phyloP scores from a whole-genome alignment of 2,888 invertebrate genomes.

The Eilema sororculum region DNA sequence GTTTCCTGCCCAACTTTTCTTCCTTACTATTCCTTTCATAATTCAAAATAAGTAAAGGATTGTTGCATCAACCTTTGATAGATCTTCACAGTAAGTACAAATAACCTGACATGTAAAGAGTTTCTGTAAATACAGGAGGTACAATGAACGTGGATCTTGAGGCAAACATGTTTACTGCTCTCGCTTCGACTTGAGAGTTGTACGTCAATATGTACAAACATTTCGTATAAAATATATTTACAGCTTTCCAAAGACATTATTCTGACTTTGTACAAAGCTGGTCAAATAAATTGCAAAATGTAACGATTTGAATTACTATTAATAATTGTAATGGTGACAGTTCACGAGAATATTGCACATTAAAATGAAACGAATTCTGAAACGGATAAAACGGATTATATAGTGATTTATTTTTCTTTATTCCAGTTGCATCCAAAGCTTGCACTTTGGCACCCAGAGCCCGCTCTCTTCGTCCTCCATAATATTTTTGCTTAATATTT shows the following conservation, averaged over 20 bases:
- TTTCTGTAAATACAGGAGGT: conserved; percentile 13
- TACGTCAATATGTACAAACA: not conserved
- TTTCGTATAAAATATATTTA: not conserved
- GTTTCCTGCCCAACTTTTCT: not conserved
- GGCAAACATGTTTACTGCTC: conserved; percentile 5
- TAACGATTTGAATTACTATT: not conserved
- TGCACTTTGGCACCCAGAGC: too few species aligned
- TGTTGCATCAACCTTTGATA: not conserved
- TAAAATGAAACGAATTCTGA: not conserved
- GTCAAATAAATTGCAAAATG: not conserved
- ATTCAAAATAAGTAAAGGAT: conserved; percentile 8
- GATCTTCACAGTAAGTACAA: conserved; percentile 13
- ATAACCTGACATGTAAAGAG: conserved; percentile 8
- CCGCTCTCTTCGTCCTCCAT: too few species aligned
- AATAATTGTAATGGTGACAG: not conserved
- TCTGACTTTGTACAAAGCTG: not conserved
- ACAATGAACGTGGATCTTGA: not conserved
- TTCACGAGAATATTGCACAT: not conserved
- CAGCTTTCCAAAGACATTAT: not conserved
- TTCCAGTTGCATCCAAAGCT: not conserved
- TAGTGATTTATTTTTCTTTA: not conserved
- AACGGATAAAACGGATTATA: not conserved
- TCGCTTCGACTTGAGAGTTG: not conserved
- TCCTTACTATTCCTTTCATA: not conserved
- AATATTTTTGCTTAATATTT: too few species aligned